Conservation (phyloP, 2,113 vertebrate genomes). For the Aphyosemion australe region DNA sequence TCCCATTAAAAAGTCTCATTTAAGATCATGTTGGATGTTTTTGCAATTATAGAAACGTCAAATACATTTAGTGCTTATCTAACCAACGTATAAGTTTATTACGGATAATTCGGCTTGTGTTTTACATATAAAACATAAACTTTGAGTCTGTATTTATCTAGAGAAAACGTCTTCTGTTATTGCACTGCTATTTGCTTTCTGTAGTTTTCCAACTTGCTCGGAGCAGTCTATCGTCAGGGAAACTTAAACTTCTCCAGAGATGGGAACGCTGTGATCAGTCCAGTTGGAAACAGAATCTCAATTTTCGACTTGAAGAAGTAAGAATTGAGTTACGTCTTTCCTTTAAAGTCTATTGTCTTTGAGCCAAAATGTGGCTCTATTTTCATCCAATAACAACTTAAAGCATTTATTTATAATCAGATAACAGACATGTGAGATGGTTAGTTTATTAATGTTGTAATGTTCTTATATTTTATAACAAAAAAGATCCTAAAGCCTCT, state of each 20-base stretch:
- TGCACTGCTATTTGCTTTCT: neutral
- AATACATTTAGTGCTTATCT: accelerated
- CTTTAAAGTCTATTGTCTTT: too few relatives aligned
- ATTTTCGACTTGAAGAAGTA: conserved; percentile 94
- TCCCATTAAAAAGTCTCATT: neutral
- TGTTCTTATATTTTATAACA: too few relatives aligned
- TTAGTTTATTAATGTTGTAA: too few relatives aligned
- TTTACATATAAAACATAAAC: neutral
- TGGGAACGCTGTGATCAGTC: conserved; percentile 89
- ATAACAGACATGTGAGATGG: too few relatives aligned
- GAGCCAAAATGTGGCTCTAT: too few relatives aligned
- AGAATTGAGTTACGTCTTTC: conserved; percentile 17
- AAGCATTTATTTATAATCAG: too few relatives aligned
- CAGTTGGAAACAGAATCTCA: conserved; percentile 92
- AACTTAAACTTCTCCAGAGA: conserved; percentile 90
- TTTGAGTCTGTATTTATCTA: neutral
- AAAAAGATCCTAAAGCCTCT: too few relatives aligned
- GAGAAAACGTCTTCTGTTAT: neutral
- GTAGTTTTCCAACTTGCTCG: conserved; percentile 93
- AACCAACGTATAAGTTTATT: accelerated
- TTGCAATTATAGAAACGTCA: accelerated
- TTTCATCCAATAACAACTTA: too few relatives aligned
- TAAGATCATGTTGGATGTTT: accelerated
- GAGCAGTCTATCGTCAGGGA: conserved; percentile 91
- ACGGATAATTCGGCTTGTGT: neutral